phyloP scores from a whole-genome alignment of 2,113 vertebrate species.

The Oostethus manadensis region DNA sequence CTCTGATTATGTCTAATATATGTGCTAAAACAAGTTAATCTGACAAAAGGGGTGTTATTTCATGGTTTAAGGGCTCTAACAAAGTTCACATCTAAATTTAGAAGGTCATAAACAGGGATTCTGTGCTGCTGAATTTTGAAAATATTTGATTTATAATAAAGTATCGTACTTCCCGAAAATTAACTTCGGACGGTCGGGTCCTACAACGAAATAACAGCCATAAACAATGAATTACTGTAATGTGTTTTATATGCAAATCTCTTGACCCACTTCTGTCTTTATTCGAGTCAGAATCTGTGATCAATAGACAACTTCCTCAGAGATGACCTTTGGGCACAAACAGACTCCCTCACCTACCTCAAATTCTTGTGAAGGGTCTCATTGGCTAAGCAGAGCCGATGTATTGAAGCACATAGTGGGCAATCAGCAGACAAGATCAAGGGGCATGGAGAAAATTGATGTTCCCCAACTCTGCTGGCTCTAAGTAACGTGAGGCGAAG shows the following conservation, averaged over 20 bases:
- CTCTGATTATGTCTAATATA: too few relatives aligned
- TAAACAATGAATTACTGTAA: too few relatives aligned
- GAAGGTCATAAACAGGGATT: too few relatives aligned
- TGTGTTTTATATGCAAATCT: background rate
- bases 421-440: slow-evolving; percentile 60
- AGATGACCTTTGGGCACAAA: slow-evolving; percentile 51
- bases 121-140: too few relatives aligned
- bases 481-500: slow-evolving; percentile 35
- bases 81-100: too few relatives aligned
- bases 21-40: too few relatives aligned
- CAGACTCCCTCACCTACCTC: slow-evolving; percentile 11
- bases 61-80: too few relatives aligned
- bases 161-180: too few relatives aligned
- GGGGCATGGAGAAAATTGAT: slow-evolving; percentile 66
- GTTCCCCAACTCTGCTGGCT: slow-evolving; percentile 46
- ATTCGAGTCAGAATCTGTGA: slow-evolving; percentile 35
- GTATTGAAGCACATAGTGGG: slow-evolving; percentile 62
- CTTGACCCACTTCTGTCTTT: slow-evolving; percentile 10
- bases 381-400: slow-evolving; percentile 59
- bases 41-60: too few relatives aligned
- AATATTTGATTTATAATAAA: too few relatives aligned
- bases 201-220: too few relatives aligned
- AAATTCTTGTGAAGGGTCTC: slow-evolving; percentile 51
- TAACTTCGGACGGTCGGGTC: too few relatives aligned
- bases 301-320: slow-evolving; percentile 27